Evolutionary conservation across 2,113 vertebrate genomes (phyloP).

Genomic region (Colinus virginianus): DNA sequence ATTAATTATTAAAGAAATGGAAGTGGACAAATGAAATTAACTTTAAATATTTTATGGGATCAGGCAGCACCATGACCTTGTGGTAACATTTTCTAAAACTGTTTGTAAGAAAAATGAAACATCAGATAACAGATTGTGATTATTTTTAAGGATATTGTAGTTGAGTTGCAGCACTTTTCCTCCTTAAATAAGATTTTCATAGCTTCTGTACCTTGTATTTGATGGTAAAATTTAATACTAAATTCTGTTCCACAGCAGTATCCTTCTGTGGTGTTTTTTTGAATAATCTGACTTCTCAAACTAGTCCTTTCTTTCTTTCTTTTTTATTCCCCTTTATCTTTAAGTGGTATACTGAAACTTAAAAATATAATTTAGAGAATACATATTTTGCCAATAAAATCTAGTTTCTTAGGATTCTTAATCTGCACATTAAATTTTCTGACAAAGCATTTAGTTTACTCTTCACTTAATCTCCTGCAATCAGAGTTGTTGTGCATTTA

Average conservation of each 20-base stretch:
- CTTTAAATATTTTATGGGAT: constrained; percentile 55
- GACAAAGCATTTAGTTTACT: background rate
- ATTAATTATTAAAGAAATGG: constrained; percentile 26
- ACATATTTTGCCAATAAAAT: background rate
- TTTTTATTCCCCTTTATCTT: background rate
- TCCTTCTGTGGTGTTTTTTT: background rate
- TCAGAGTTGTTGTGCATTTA: background rate
- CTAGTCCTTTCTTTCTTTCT: background rate
- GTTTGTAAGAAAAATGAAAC: background rate
- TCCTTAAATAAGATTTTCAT: background rate
- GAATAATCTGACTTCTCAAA: background rate
- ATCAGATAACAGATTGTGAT: background rate
- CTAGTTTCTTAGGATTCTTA: background rate
- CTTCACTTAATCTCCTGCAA: background rate
- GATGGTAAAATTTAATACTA: background rate
- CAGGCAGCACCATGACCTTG: background rate
- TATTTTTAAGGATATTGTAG: background rate
- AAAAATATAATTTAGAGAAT: background rate
- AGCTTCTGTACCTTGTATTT: background rate
- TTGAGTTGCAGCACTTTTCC: background rate
- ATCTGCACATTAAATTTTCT: background rate
- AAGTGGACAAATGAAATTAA: constrained; percentile 49
- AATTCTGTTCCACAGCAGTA: background rate
- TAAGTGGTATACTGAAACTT: background rate
- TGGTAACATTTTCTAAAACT: background rate